Base-by-base conservation (phyloP, 2,888 invertebrate genomes). In the Athetis lepigone region DNA sequence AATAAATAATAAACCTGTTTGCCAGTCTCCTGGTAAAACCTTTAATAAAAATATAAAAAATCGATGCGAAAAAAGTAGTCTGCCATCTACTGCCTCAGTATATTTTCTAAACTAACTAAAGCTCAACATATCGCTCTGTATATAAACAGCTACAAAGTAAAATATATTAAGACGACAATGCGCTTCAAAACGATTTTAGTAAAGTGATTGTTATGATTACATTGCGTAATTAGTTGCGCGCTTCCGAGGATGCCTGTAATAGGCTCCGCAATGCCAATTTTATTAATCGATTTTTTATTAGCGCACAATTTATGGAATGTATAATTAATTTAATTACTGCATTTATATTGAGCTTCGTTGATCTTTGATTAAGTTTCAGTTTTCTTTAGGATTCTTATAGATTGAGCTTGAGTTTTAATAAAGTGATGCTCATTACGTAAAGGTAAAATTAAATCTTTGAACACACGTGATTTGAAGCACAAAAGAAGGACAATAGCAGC, bases 201-300 rank as follows among this genome's bases (percentile, higher is more conserved):
- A 56, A 45, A 52, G 33, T 56, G 51, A 60, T 66, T 66, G 52
- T 39, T 25, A 55, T 46, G 46, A 60, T 71, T 49, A 67, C 40
- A 51, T 58, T 55, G 23, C 19, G 25, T 69, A 74, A 69, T 74
- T 64, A 74, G 58, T 56, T 59, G 45, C 16, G 43, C 8, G 36
- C 39, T 33, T 25, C 16, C n/a, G 21, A 39, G 23, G 54, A 39
- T 6, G 13, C 11, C 8, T 11, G 16, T 58, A 40, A 69, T 63
- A 50, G 51, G 23, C 21, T 40, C 54, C 36, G 55, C 39, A 47
- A 70, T 58, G 39, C 39, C 9, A 49, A 72, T 74, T 70, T 65
- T 66, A 75, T 70, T 75, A 60, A 66, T 74, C 45, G 51, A 66
- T 52, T 58, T 66, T 74, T 70, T 70, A 75, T 49, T 45, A 56